A percentile compares a stretch with the other conserved stretches of the same genome.
These are phyloP conservation scores for Allobates femoralis DNA, from an alignment of 2,797 vertebrate species.

Conservation along the genomic window DNA sequence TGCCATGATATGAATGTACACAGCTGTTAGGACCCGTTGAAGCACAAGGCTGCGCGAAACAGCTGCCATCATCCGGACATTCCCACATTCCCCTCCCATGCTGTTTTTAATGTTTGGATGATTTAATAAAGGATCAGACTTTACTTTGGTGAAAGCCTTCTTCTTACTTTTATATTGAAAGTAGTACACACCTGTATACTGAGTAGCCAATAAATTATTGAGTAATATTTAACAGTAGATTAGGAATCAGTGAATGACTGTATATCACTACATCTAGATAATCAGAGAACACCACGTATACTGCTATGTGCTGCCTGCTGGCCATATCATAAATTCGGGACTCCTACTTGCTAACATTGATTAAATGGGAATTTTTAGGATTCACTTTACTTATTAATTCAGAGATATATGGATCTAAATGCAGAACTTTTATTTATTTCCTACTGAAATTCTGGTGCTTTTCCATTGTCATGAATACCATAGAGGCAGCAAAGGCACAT, in stretches of 20 bases:
- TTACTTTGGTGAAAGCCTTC: too few relatives aligned
- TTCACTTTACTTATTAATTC: background rate
- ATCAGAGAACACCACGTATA: background rate
- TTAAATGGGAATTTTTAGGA: background rate
- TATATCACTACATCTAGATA: background rate
- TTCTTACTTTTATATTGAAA: too few relatives aligned
- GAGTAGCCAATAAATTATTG: background rate
- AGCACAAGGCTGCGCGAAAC: too few relatives aligned
- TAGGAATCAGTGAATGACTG: background rate
- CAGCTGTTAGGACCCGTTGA: too few relatives aligned
- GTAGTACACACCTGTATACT: background rate
- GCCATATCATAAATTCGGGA: background rate
- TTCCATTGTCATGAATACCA: background rate
- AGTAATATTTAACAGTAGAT: background rate
- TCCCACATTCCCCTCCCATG: too few relatives aligned
- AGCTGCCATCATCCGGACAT: too few relatives aligned
- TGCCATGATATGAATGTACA: background rate
- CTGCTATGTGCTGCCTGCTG: background rate
- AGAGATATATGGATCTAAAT: background rate
- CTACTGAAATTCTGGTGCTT: background rate
- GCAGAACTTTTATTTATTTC: background rate
- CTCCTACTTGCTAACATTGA: background rate
- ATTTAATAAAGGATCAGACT: too few relatives aligned
- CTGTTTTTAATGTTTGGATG: too few relatives aligned
- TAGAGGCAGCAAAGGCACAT: background rate